phyloP scores from a whole-genome alignment of 2,888 invertebrate species.

The Anoplius nigerrimus region DNA sequence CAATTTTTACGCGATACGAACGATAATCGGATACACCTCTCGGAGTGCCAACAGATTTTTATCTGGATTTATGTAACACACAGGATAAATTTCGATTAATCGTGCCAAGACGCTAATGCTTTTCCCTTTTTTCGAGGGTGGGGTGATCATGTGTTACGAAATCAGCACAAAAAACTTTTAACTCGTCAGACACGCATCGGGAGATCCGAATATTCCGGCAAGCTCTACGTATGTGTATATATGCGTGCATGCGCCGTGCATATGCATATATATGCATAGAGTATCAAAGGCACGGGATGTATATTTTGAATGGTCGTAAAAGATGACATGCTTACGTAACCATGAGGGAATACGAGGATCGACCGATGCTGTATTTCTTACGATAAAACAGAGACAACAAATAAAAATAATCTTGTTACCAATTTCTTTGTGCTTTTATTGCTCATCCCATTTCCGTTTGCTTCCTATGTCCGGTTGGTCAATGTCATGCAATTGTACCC shows the following conservation, averaged over 20 bases:
- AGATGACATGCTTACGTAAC: background rate
- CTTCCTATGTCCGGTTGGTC: constrained; percentile 61
- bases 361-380: constrained; percentile 41
- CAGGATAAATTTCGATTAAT: background rate
- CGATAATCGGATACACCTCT: constrained; percentile 18
- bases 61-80: constrained; percentile 43
- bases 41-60: constrained; percentile 29
- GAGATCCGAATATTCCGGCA: constrained; percentile 19
- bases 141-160: constrained; percentile 44
- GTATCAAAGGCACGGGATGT: background rate
- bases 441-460: constrained; percentile 59
- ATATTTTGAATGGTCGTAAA: background rate
- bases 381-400: constrained; percentile 49
- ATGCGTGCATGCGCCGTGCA: background rate
- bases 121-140: too few relatives aligned
- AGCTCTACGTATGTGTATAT: constrained; percentile 10
- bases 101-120: background rate
- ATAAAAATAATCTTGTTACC: constrained; percentile 66
- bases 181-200: constrained; percentile 24
- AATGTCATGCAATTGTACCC: background rate
- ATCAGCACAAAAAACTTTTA: constrained; percentile 45
- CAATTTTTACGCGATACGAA: constrained; percentile 30
- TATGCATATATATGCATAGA: background rate
- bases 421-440: constrained; percentile 60
- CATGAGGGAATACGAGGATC: constrained; percentile 17